Percentiles rank a stretch among this genome's conserved stretches.
These are phyloP conservation scores for Phalacrocorax pelagicus DNA, from an alignment of 2,113 vertebrate genomes.

Conservation along the genomic window DNA sequence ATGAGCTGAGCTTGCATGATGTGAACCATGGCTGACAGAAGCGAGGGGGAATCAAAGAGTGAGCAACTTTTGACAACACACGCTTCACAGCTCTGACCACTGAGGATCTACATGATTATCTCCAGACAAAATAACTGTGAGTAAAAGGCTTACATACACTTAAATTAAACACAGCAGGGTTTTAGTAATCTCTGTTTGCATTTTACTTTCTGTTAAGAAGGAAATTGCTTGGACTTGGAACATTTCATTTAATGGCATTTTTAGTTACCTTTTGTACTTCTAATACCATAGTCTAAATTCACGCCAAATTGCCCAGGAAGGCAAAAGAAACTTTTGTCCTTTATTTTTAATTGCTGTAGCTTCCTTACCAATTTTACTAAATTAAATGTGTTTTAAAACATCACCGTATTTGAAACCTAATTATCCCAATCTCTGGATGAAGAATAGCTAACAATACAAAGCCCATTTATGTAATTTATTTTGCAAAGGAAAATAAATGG, in stretches of 20 bases:
- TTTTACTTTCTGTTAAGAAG: slow-evolving; percentile 83
- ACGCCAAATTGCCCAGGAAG: slow-evolving; percentile 77
- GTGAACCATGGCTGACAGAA: slow-evolving; percentile 77
- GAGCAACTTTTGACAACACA: slow-evolving; percentile 77
- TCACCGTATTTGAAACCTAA: slow-evolving; percentile 79
- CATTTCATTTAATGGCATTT: slow-evolving; percentile 86
- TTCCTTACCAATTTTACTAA: slow-evolving; percentile 82
- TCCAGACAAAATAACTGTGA: slow-evolving; percentile 80
- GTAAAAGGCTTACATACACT: slow-evolving; percentile 81
- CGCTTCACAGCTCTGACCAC: slow-evolving; percentile 76
- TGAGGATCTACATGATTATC: slow-evolving; percentile 79
- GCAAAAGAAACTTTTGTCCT: slow-evolving; percentile 78
- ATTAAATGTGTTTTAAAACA: slow-evolving; percentile 82
- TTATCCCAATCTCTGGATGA: slow-evolving; percentile 79
- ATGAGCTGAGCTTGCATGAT: slow-evolving; percentile 69
- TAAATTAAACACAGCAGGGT: slow-evolving; percentile 85
- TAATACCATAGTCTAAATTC: slow-evolving; percentile 80
- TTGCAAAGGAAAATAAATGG: slow-evolving; percentile 76
- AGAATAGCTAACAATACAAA: slow-evolving; percentile 77
- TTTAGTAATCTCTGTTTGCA: slow-evolving; percentile 83
- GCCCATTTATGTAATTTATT: slow-evolving; percentile 81
- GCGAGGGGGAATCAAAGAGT: slow-evolving; percentile 77
- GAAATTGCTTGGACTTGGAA: slow-evolving; percentile 85
- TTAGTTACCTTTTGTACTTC: slow-evolving; percentile 86
- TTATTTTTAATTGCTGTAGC: slow-evolving; percentile 78